A percentile compares a stretch with the other conserved stretches of the same genome.
These are phyloP conservation scores for Arizona elegans DNA, from an alignment of 2,113 vertebrate species.

Conservation along the genomic window DNA sequence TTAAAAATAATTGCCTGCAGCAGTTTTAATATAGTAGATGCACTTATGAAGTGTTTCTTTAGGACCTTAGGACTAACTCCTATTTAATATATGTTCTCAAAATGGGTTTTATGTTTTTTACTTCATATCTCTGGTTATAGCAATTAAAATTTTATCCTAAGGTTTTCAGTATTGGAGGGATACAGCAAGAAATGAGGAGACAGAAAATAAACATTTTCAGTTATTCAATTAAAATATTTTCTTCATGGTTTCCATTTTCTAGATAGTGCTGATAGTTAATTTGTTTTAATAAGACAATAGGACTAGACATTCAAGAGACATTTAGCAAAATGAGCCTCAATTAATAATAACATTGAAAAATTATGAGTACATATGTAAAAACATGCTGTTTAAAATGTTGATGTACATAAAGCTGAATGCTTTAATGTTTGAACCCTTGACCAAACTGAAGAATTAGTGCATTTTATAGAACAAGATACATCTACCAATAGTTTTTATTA, in stretches of 20 bases:
- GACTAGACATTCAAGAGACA: not conserved
- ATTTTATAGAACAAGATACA: not conserved
- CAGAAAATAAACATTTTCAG: conserved; percentile 22
- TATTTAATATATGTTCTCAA: not conserved
- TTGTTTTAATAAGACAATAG: conserved; percentile 4
- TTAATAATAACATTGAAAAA: not conserved
- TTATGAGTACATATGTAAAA: not conserved
- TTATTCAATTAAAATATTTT: conserved; percentile 27
- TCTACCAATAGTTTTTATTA: not conserved
- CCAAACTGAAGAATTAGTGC: not conserved
- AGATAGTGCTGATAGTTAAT: not conserved
- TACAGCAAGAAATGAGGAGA: not conserved
- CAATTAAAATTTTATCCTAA: not conserved
- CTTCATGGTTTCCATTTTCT: conserved; percentile 19
- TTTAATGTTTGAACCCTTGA: not conserved
- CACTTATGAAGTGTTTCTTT: not conserved
- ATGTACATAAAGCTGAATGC: not conserved
- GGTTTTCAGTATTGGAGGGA: not conserved
- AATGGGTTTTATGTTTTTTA: not conserved
- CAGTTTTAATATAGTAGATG: conserved; percentile 5
- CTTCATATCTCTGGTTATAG: conserved; percentile 11
- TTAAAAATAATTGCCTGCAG: not conserved
- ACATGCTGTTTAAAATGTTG: not conserved
- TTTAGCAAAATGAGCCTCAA: conserved; percentile 16
- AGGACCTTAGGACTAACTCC: not conserved